These are phyloP conservation scores for Catharus minimus DNA, from an alignment of 2,113 vertebrate genomes.

Conservation along the genomic window DNA sequence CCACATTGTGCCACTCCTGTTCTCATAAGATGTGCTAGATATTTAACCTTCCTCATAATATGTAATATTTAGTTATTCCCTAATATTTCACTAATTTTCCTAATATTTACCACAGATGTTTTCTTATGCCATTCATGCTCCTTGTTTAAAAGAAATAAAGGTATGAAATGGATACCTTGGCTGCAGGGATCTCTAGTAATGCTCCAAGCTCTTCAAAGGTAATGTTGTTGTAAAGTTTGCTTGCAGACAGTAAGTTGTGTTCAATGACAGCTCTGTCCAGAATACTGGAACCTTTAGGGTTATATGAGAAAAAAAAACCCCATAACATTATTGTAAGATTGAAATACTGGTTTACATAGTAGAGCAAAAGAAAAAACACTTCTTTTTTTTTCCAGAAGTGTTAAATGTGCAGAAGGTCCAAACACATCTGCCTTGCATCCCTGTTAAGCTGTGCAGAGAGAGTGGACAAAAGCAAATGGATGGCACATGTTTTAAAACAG, in stretches of 20 bases:
- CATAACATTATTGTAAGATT: background rate
- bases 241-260: conserved; percentile 96
- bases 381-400: background rate
- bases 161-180: conserved; percentile 80
- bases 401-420: background rate
- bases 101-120: background rate
- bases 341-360: background rate
- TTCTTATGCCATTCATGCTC: background rate
- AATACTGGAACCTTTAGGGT: conserved; percentile 91
- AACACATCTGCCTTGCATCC: background rate
- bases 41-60: background rate
- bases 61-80: background rate
- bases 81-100: background rate
- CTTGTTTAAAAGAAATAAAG: background rate
- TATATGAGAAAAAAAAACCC: background rate
- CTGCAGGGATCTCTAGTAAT: conserved; percentile 96
- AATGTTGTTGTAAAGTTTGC: conserved; percentile 99
- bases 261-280: conserved; percentile 98
- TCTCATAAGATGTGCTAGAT: background rate
- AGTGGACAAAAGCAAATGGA: background rate
- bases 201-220: conserved; percentile 98
- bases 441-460: fast-evolving
- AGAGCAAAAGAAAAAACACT: background rate
- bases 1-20: background rate
- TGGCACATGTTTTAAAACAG: fast-evolving